Evolutionary conservation across 2,113 vertebrate species (phyloP), one percentile per base, ranked within the genome.

Genomic region (Promerops cafer): DNA sequence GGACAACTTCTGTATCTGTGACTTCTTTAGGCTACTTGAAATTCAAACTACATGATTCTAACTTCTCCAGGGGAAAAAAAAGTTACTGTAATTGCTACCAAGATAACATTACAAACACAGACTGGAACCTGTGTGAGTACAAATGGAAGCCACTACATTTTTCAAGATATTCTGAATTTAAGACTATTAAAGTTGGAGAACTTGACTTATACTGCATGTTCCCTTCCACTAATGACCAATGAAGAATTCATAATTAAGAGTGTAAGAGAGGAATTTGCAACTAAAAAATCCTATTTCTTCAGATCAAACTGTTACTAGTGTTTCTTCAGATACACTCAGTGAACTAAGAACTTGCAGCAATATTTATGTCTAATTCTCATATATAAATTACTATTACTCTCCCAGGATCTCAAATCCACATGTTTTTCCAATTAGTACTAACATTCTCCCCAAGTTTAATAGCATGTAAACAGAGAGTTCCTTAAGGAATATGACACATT

Each of bases 401-500:
- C 94, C 47, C 65, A 89, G 60, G n/a, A 84, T 70, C 35, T 63
- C 31, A 82, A 70, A 84, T 33, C 39, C 84, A 77, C 69, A 65
- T 87, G 72, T 71, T 93, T 94, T 94, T 94, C 33, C 47, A 92
- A 85, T 95, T 89, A 87, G 35, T 70, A 11, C 49, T 83, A 49
- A 56, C 54, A 65, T 69, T 76, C 66, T 72, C 64, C 69, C 83
- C 60, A 78, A 87, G 45, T 87, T 74, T 54, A 91, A 72, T 14
- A 82, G 78, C 56, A 81, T 2, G 13, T 65, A 91, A 95, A 91
- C 83, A 87, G 71, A 89, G 37, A 61, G 37, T 26, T 96, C 69
- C 85, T 90, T 66, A 82, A 91, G 94, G 65, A 95, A 81, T 91
- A 87, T 57, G 74, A 91, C 64, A 89, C 60, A 70, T 87, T 74